phyloP scores from a whole-genome alignment of 2,113 vertebrate species.

The Anhinga rufa region DNA sequence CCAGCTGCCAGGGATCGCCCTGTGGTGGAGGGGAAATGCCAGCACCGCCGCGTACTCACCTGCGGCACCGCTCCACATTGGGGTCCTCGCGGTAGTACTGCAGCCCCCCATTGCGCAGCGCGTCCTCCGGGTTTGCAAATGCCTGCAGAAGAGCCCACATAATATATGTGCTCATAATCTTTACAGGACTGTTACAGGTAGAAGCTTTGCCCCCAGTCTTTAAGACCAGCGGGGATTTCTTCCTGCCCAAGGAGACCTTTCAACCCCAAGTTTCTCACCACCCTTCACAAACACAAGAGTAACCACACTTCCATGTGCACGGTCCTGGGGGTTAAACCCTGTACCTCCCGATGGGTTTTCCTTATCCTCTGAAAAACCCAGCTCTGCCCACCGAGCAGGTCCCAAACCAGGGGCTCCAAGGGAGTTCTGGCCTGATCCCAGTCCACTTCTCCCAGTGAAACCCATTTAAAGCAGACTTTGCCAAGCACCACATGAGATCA shows the following conservation, averaged over 20 bases:
- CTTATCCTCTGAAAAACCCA: not conserved
- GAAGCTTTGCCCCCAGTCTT: not conserved
- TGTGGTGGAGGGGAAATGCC: accelerated
- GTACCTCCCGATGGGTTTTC: not conserved
- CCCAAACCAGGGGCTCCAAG: not conserved
- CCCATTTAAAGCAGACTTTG: not conserved
- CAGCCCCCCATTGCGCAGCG: slow-evolving; percentile 83
- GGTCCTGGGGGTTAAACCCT: not conserved
- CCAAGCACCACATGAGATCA: not conserved
- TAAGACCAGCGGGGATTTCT: not conserved
- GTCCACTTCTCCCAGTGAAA: not conserved
- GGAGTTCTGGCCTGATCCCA: not conserved
- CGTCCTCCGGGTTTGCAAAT: slow-evolving; percentile 92
- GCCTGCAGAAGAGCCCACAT: slow-evolving; percentile 72
- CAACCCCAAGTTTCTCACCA: not conserved
- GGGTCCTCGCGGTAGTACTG: slow-evolving; percentile 81
- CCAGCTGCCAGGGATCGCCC: not conserved
- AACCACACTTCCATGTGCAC: accelerated
- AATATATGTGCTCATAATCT: accelerated
- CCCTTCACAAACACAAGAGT: not conserved
- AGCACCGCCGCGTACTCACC: slow-evolving; percentile 33
- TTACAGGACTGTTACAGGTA: not conserved
- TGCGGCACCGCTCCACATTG: slow-evolving; percentile 84
- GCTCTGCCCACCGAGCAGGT: not conserved
- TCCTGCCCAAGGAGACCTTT: not conserved